These are phyloP conservation scores for Brachionus paranguensis DNA, from an alignment of 1,140 invertebrate genomes.

Conservation along the genomic window DNA sequence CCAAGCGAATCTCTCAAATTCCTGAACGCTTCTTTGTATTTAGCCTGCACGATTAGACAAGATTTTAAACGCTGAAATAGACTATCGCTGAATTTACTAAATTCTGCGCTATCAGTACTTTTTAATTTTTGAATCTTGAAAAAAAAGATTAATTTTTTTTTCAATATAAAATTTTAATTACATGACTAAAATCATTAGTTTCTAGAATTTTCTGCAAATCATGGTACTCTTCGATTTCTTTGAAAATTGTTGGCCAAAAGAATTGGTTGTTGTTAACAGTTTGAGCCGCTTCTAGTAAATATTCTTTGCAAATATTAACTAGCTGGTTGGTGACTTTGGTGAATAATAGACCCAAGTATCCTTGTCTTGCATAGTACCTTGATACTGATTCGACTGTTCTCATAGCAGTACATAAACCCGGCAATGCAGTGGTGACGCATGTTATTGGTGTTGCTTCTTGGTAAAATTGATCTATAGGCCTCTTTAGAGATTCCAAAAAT, in stretches of 20 bases:
- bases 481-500: slow-evolving; percentile 52
- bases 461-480: slow-evolving; percentile 52
- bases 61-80: slow-evolving; percentile 48
- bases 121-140: neutral
- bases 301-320: slow-evolving; percentile 52
- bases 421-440: slow-evolving; percentile 51
- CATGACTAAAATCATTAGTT: slow-evolving; percentile 46
- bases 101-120: slow-evolving; percentile 1
- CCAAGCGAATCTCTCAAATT: slow-evolving; percentile 51
- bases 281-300: slow-evolving; percentile 48
- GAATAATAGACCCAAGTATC: slow-evolving; percentile 53
- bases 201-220: slow-evolving; percentile 8
- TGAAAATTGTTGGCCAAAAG: slow-evolving; percentile 46
- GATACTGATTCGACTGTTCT: slow-evolving; percentile 55
- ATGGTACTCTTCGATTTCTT: slow-evolving; percentile 44
- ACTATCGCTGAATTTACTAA: slow-evolving; percentile 44
- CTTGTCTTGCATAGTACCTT: slow-evolving; percentile 51
- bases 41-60: slow-evolving; percentile 49
- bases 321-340: slow-evolving; percentile 54
- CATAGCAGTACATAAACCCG: slow-evolving; percentile 49
- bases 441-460: slow-evolving; percentile 47
- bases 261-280: slow-evolving; percentile 48
- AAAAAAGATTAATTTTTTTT: slow-evolving; percentile 42
- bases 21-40: slow-evolving; percentile 49
- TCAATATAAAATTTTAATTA: slow-evolving; percentile 47